These are phyloP conservation scores for Erebia palarica DNA, from an alignment of 2,888 invertebrate genomes.

Conservation along the genomic window DNA sequence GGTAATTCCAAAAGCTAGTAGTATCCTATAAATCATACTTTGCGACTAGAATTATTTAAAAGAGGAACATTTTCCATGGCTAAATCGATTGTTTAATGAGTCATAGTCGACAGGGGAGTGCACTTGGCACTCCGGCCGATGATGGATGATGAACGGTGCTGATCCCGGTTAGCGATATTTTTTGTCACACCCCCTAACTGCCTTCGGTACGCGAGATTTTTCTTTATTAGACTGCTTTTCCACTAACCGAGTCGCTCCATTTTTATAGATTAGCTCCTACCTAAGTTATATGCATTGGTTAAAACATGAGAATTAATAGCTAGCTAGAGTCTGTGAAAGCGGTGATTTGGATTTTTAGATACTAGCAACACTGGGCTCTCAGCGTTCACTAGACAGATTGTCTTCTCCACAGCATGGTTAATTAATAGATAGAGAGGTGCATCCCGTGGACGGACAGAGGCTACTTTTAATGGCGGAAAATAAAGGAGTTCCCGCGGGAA, in stretches of 20 bases:
- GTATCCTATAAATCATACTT: conserved; percentile 5
- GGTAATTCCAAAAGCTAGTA: neutral
- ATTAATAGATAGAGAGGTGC: no score
- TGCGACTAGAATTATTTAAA: conserved; percentile 17
- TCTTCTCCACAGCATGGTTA: no score
- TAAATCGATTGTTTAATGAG: conserved; percentile 77
- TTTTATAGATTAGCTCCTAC: neutral
- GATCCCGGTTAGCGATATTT: conserved; percentile 57
- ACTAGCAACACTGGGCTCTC: no score
- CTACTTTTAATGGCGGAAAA: no score
- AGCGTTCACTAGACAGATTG: no score
- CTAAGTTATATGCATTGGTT: no score
- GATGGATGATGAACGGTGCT: conserved; percentile 77
- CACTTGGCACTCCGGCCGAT: conserved; percentile 70
- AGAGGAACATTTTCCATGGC: conserved; percentile 33
- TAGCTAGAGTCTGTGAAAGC: no score
- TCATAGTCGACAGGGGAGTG: conserved; percentile 74
- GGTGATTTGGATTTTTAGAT: no score
- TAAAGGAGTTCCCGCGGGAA: no score
- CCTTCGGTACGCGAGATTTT: conserved; percentile 48
- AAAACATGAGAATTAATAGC: no score
- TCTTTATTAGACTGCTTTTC: conserved; percentile 6
- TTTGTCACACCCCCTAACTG: conserved; percentile 56
- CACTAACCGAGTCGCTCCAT: neutral
- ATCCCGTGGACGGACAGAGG: no score